phyloP scores from a whole-genome alignment of 1,140 invertebrate genomes.

The Akabosia matsudoensis region DNA sequence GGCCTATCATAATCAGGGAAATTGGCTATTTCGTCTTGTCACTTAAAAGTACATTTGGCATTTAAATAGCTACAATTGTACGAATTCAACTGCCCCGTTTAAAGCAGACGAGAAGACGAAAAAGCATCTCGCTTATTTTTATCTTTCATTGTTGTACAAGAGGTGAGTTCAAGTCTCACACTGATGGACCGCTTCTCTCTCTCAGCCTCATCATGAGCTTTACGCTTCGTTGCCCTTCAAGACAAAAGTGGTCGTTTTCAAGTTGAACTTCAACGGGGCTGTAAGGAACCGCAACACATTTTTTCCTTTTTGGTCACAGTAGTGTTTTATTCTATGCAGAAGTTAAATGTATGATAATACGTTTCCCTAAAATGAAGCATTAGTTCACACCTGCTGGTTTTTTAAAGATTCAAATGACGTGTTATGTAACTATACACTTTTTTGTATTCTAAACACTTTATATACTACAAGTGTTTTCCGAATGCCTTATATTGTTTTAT shows the following conservation, averaged over 20 bases:
- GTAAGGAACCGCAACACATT: not conserved
- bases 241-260: slow-evolving; percentile 19
- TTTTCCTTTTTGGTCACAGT: not conserved
- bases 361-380: not conserved
- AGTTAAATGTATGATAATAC: slow-evolving; percentile 5
- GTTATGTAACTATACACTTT: not conserved
- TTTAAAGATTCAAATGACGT: not conserved
- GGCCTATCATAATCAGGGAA: too few relatives aligned
- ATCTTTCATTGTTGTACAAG: too few relatives aligned
- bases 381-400: slow-evolving; percentile 23
- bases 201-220: slow-evolving; percentile 11
- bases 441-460: not conserved
- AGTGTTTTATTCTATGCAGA: not conserved
- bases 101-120: too few relatives aligned
- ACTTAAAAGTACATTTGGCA: too few relatives aligned
- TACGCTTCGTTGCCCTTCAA: slow-evolving; percentile 1
- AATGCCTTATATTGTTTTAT: not conserved
- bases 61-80: too few relatives aligned
- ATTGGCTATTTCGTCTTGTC: too few relatives aligned
- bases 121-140: too few relatives aligned
- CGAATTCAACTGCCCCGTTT: too few relatives aligned
- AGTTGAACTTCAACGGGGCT: not conserved
- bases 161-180: too few relatives aligned
- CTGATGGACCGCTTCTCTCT: slow-evolving; percentile 7
- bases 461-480: not conserved